A percentile compares a stretch with the other conserved stretches of the same genome.
Conservation (phyloP, 2,797 vertebrate species). For the Phalanger gymnotis region DNA sequence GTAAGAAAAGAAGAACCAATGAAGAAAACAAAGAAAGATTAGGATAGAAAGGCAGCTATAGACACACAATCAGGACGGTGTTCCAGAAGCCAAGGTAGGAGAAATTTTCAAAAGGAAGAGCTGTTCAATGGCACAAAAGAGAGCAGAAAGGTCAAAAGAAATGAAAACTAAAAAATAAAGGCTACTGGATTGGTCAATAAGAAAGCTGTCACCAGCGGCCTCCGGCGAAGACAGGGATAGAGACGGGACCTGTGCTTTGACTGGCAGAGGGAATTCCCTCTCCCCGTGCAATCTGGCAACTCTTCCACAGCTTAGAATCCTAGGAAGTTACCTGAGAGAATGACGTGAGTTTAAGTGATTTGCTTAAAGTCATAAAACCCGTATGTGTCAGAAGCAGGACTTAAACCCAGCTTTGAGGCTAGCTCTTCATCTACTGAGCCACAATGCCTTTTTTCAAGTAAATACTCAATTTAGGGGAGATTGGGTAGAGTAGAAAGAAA, state of each 20-base stretch:
- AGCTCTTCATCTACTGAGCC: background rate
- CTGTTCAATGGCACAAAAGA: background rate
- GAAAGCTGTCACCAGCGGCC: background rate
- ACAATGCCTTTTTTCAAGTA: background rate
- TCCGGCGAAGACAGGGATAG: background rate
- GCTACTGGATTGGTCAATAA: background rate
- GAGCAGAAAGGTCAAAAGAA: background rate
- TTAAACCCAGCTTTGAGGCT: background rate
- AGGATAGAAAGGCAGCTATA: background rate
- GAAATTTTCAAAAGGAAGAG: background rate
- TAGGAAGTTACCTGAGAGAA: background rate
- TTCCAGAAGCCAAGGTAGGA: background rate
- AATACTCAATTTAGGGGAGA: background rate
- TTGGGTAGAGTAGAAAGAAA: background rate
- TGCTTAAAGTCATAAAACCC: background rate
- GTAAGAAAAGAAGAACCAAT: background rate
- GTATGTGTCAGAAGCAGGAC: background rate
- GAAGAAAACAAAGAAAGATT: background rate
- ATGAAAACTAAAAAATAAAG: background rate
- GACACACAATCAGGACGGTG: background rate
- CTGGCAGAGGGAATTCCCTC: background rate
- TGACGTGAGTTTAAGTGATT: background rate
- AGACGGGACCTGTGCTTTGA: background rate
- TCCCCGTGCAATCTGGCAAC: background rate
- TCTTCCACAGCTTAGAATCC: background rate